Conservation (phyloP, 2,888 invertebrate species). For the Acronicta psi region DNA sequence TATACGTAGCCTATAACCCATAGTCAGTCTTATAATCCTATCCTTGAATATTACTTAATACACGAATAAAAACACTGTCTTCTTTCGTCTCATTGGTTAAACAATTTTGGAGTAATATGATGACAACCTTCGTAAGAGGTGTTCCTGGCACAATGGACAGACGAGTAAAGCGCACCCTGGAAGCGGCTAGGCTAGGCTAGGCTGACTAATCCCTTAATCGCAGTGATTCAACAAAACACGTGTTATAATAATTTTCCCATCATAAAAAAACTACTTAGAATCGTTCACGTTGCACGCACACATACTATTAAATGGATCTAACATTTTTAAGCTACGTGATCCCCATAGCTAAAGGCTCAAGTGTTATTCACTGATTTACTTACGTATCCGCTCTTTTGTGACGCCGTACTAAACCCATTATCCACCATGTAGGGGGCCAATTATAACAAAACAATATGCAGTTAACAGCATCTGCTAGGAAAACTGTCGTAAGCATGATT, state of each 20-base stretch:
- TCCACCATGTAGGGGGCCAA: constrained; percentile 56
- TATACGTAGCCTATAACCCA: too few relatives aligned
- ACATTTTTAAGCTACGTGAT: constrained; percentile 38
- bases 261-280: constrained; percentile 9
- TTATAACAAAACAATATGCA: constrained; percentile 66
- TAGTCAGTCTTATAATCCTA: too few relatives aligned
- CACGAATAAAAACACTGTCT: too few relatives aligned
- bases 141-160: too few relatives aligned
- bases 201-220: too few relatives aligned
- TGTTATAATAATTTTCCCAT: neutral
- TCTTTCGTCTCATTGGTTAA: too few relatives aligned
- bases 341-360: constrained; percentile 14
- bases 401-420: constrained; percentile 49
- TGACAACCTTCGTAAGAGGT: too few relatives aligned
- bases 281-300: constrained; percentile 4
- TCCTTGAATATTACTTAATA: too few relatives aligned
- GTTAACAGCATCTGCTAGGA: constrained; percentile 53
- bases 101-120: too few relatives aligned
- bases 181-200: too few relatives aligned
- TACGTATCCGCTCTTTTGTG: constrained; percentile 50
- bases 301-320: constrained; percentile 14
- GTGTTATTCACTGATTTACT: constrained; percentile 21
- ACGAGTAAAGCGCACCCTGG: too few relatives aligned
- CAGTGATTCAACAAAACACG: too few relatives aligned
- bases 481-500: constrained; percentile 53